A percentile compares a stretch with the other conserved stretches of the same genome.
phyloP scores from a whole-genome alignment of 2,888 invertebrate genomes.

The Hydrotaea diabolus region DNA sequence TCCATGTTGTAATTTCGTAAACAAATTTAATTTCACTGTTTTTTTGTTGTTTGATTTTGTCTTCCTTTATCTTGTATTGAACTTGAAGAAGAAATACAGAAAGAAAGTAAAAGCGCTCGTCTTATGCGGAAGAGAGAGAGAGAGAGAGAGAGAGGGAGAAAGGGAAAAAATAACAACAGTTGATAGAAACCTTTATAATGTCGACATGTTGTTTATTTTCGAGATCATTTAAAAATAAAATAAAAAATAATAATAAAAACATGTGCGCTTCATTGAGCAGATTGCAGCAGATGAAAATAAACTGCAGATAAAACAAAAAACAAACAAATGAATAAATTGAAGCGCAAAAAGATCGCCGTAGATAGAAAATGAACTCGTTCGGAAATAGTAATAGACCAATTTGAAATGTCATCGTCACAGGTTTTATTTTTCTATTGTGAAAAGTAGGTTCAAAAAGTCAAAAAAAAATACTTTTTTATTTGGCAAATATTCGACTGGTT shows the following conservation, averaged over 20 bases:
- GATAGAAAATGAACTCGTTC: too few relatives aligned
- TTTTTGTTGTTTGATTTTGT: background rate
- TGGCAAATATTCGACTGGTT: too few relatives aligned
- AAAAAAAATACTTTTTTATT: too few relatives aligned
- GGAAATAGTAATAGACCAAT: too few relatives aligned
- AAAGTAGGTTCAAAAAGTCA: too few relatives aligned
- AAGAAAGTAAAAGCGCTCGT: constrained; percentile 6
- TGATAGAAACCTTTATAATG: background rate
- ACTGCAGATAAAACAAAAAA: background rate
- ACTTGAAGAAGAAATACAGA: background rate
- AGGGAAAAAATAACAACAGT: background rate
- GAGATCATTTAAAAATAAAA: constrained; percentile 25
- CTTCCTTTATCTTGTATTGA: constrained; percentile 3
- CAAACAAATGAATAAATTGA: background rate
- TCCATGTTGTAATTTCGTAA: background rate
- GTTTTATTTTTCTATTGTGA: too few relatives aligned
- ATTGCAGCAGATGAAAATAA: constrained; percentile 1
- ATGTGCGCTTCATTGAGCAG: constrained; percentile 8
- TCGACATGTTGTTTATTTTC: background rate
- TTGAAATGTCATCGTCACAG: too few relatives aligned
- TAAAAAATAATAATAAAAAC: background rate
- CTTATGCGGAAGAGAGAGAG: background rate
- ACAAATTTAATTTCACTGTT: background rate
- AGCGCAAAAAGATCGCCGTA: background rate
- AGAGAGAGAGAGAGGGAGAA: background rate